Evolutionary conservation across 2,797 vertebrate genomes (phyloP), one percentile per base, ranked within the genome.

Genomic region (Eleutherodactylus coqui): DNA sequence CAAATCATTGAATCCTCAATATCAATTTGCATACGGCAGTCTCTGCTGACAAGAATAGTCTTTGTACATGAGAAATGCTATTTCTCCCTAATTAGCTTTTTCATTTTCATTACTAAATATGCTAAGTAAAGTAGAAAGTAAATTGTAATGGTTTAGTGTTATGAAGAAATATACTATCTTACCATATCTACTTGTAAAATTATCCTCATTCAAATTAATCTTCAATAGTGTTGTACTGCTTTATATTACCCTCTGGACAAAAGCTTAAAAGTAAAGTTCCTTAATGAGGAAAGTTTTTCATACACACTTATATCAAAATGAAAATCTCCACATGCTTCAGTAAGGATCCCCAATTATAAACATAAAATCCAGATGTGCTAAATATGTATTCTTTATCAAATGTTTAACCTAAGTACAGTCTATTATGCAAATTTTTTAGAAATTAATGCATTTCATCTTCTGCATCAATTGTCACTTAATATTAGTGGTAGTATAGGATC

Each of bases 161-260:
- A 70, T 41, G 45, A 79, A 58, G n/a, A 79, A 85, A 85, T 70
- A 43, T 21, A 14, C 9, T 58, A 38, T 55, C 21, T 64, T 77
- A 60, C 43, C 19, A 75, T 84, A 64, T 45, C 60, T 70, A 84
- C 53, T 75, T 75, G 70, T 75, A 84, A 81, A 81, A 73, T 87
- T 85, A 87, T 70, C 87, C 91, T 91, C 88, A 88, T 36, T 90
- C 75, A 83, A 92, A 91, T 92, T 92, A 91, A 91, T 93, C 90
- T 90, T 90, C 90, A 89, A 90, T 89, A 91, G 10, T 89, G 89
- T 78, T 89, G 29, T 69, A 86, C 90, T 82, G 77, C 88, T 89
- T 91, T 88, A 86, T 87, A 90, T 88, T 88, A 90, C 89, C 79
- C 80, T 90, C 84, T 90, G 89, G 88, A 91, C 91, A 87, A 80